Evolutionary conservation across 1,140 invertebrate species (phyloP).

Genomic region (Triops cancriformis): DNA sequence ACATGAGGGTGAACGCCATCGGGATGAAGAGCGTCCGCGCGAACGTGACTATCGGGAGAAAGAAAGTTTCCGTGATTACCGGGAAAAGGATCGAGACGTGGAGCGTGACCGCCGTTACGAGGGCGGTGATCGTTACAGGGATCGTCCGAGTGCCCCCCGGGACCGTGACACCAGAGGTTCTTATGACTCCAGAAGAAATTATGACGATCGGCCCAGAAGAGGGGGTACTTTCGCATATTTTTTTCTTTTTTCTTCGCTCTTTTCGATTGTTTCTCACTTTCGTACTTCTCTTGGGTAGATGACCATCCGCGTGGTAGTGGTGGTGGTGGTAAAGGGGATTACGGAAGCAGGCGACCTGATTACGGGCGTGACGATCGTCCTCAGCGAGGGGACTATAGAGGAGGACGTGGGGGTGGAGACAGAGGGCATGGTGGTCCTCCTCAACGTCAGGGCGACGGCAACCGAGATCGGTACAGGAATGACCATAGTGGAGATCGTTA

Average conservation of each 20-base stretch:
- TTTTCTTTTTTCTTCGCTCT: neutral
- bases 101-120: neutral
- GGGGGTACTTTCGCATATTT: neutral
- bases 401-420: neutral
- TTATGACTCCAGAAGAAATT: neutral
- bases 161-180: neutral
- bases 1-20: neutral
- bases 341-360: neutral
- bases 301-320: neutral
- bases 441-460: neutral
- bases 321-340: neutral
- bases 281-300: neutral
- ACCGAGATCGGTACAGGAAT: neutral
- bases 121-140: neutral
- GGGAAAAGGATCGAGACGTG: neutral
- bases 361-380: conserved; percentile 1
- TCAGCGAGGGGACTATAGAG: neutral
- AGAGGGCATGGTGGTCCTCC: neutral
- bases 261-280: too few species aligned
- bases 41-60: neutral
- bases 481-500: neutral
- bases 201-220: neutral
- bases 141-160: neutral
- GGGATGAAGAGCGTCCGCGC: neutral
- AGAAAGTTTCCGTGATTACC: neutral